Percentiles rank a stretch among this genome's conserved stretches.
These are phyloP conservation scores for Drosophila funebris DNA, from an alignment of 1,140 invertebrate species.

Conservation along the genomic window DNA sequence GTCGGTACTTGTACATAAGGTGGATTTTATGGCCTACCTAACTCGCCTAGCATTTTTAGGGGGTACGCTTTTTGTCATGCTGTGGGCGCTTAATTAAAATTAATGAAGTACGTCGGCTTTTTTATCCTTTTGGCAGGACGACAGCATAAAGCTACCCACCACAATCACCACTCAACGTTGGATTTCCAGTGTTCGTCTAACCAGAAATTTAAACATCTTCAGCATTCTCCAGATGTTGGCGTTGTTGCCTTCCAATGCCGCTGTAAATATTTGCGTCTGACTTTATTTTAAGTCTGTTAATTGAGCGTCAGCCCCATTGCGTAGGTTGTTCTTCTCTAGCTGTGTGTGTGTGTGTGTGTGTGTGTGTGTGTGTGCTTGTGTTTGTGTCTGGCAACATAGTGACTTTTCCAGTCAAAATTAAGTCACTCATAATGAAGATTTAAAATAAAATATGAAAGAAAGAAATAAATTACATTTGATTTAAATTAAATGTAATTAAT, in stretches of 20 bases:
- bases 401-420: background rate
- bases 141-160: constrained; percentile 6
- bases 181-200: background rate
- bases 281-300: constrained; percentile 68
- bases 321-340: background rate
- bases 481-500: background rate
- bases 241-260: constrained; percentile 4
- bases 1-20: constrained; percentile 14
- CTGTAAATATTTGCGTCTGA: constrained; percentile 69
- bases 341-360: background rate
- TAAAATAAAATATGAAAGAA: background rate
- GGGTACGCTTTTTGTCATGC: constrained; percentile 55
- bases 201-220: background rate
- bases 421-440: background rate
- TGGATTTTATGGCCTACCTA: constrained; percentile 19
- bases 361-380: background rate
- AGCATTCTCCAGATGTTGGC: constrained; percentile 22
- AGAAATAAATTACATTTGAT: background rate
- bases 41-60: constrained; percentile 27
- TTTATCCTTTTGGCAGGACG: constrained; percentile 68
- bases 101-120: constrained; percentile 74
- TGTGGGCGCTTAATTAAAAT: constrained; percentile 76
- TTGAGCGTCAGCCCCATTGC: constrained; percentile 47
- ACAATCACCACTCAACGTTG: background rate
- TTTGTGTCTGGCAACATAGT: background rate